A percentile compares a stretch with the other conserved stretches of the same genome.
These are phyloP conservation scores for Zaprionus inermis DNA, from an alignment of 1,140 invertebrate species.

Conservation along the genomic window DNA sequence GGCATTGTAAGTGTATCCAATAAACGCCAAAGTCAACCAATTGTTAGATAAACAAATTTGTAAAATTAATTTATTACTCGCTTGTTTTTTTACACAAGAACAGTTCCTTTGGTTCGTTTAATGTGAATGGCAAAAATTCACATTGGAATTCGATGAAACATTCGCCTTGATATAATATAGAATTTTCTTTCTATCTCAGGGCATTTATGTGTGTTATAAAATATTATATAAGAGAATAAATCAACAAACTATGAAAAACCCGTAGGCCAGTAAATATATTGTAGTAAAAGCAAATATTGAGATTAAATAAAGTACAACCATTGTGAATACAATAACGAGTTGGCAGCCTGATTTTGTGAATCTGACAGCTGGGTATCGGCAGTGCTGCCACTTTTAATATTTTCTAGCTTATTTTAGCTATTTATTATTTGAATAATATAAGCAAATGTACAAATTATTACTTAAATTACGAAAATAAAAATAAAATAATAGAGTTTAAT, in stretches of 20 bases:
- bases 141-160: not conserved
- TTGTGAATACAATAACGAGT: not conserved
- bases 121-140: slow-evolving; percentile 44
- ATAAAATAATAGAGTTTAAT: not conserved
- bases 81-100: slow-evolving; percentile 74
- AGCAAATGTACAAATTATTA: not conserved
- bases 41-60: slow-evolving; percentile 12
- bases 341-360: not conserved
- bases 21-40: slow-evolving; percentile 37
- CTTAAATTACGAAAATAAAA: not conserved
- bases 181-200: not conserved
- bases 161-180: slow-evolving; percentile 10
- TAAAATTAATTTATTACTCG: slow-evolving; percentile 23
- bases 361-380: not conserved
- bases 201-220: not conserved
- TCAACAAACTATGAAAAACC: not conserved
- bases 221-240: not conserved
- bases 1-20: slow-evolving; percentile 88
- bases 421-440: not conserved
- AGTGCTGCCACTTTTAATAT: not conserved
- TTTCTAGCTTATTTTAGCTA: not conserved
- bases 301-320: not conserved
- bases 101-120: slow-evolving; percentile 51
- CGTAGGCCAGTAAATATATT: not conserved
- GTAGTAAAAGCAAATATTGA: not conserved